Percentiles rank a stretch among this genome's conserved stretches.
Evolutionary conservation across 2,113 vertebrate species (phyloP).

Genomic region (Rhynchopsitta pachyrhyncha): DNA sequence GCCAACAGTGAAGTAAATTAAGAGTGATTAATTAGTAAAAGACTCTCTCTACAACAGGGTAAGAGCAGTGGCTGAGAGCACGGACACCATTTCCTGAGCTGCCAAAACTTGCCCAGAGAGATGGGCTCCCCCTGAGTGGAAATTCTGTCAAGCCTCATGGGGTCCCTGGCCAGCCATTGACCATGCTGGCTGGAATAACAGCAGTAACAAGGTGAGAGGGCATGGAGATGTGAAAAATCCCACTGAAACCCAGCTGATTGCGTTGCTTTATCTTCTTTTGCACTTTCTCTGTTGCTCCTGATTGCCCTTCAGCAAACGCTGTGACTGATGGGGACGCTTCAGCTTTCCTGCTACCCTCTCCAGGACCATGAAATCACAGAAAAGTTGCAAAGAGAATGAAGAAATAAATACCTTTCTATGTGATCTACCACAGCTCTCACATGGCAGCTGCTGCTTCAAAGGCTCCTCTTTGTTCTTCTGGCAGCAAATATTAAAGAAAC

Average conservation of each 20-base stretch:
- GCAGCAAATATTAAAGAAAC: slow-evolving; percentile 9
- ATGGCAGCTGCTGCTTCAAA: slow-evolving; percentile 25
- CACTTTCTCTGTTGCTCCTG: background rate
- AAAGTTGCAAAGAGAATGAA: background rate
- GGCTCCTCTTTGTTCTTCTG: background rate
- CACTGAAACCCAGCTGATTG: background rate
- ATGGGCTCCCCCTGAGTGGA: background rate
- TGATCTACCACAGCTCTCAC: background rate
- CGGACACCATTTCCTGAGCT: background rate
- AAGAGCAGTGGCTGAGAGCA: background rate
- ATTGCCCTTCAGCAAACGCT: background rate
- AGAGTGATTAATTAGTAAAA: background rate
- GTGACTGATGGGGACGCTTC: background rate
- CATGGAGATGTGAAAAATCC: background rate
- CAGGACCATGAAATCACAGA: background rate
- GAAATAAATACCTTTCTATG: slow-evolving; percentile 10
- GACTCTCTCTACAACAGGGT: background rate
- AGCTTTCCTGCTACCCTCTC: background rate
- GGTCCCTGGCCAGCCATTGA: background rate
- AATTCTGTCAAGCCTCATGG: background rate
- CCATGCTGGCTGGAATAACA: fast-evolving
- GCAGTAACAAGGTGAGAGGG: background rate
- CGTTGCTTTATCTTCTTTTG: background rate
- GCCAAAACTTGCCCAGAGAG: background rate
- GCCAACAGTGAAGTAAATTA: background rate